phyloP scores from a whole-genome alignment of 1,140 invertebrate species.

The Diachasmimorpha longicaudata region DNA sequence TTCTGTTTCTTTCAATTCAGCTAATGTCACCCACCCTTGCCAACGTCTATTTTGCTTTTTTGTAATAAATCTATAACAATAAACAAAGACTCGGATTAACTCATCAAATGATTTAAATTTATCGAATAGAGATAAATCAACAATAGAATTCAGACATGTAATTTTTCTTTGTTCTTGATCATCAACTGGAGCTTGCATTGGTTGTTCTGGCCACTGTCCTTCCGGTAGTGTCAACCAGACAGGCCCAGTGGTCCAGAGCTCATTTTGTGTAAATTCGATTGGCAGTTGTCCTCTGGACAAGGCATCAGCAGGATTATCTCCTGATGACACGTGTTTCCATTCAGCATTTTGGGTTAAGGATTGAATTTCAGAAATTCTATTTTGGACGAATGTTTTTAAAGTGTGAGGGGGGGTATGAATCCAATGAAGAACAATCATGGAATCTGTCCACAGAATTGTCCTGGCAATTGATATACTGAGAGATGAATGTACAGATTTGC shows the following conservation, averaged over 20 bases:
- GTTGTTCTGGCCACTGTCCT: background rate
- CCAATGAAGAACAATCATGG: slow-evolving; percentile 7
- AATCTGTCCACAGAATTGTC: background rate
- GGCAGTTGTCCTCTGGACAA: background rate
- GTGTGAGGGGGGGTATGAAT: background rate
- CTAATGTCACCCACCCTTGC: background rate
- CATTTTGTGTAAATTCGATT: background rate
- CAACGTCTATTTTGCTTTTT: background rate
- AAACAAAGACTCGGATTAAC: background rate
- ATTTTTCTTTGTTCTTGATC: background rate
- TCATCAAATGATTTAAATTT: background rate
- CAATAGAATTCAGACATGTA: background rate
- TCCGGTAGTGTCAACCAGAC: background rate
- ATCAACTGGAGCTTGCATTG: background rate
- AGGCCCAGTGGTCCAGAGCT: background rate
- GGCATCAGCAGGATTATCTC: slow-evolving; percentile 9
- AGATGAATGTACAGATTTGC: background rate
- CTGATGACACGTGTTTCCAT: too few relatives aligned
- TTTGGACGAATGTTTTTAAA: slow-evolving; percentile 1
- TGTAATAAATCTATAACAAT: background rate
- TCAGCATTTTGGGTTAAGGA: background rate
- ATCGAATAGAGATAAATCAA: background rate
- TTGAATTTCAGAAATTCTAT: slow-evolving; percentile 14
- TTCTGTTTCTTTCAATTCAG: background rate
- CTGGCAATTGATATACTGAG: background rate